phyloP scores from a whole-genome alignment of 2,113 vertebrate species.

The Gulo gulo region DNA sequence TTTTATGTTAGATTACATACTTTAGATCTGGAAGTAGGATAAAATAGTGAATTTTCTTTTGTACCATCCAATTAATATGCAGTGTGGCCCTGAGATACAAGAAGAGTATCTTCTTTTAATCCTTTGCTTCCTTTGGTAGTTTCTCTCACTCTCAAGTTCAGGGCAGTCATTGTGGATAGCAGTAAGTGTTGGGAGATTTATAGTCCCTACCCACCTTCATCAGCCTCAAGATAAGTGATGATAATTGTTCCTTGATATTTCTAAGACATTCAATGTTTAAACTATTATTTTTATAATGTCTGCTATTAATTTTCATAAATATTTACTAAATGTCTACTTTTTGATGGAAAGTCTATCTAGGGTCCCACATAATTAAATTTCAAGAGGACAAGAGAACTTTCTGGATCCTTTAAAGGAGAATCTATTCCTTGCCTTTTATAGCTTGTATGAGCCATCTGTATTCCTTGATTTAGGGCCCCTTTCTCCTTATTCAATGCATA shows the following conservation, averaged over 20 bases:
- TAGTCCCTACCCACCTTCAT: accelerated
- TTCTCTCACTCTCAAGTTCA: background rate
- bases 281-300: background rate
- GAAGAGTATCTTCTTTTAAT: background rate
- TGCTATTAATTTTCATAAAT: background rate
- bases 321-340: background rate
- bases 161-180: background rate
- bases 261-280: background rate
- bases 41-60: background rate
- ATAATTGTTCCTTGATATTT: background rate
- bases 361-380: background rate
- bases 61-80: background rate
- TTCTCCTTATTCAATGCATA: too few species aligned
- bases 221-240: background rate
- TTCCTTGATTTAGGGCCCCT: background rate
- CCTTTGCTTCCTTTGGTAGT: background rate
- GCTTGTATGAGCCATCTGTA: background rate
- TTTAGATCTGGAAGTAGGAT: background rate
- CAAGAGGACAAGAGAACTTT: background rate
- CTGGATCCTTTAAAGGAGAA: background rate
- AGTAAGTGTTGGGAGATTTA: background rate
- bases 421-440: background rate
- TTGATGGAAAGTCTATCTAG: background rate
- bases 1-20: background rate
- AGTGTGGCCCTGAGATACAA: background rate